Conservation (phyloP, 1,140 invertebrate species). For the Orius laevigatus region DNA sequence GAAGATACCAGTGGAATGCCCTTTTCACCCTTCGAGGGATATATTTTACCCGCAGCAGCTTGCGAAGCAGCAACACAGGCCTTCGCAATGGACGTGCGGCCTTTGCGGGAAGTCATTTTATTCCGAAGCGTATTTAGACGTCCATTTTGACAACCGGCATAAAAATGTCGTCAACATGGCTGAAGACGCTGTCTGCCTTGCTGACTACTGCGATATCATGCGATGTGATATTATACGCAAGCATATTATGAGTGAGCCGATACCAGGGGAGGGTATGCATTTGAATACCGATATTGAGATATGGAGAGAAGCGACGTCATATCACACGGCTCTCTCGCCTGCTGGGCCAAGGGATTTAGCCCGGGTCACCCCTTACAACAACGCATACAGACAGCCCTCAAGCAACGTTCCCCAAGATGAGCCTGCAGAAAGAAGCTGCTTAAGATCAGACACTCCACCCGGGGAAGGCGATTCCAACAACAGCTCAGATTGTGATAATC, state of each 20-base stretch:
- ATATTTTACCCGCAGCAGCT: slow-evolving; percentile 70
- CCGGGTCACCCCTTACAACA: slow-evolving; percentile 16
- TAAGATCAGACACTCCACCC: slow-evolving; percentile 18
- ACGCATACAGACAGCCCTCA: slow-evolving; percentile 4
- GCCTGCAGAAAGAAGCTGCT: slow-evolving; percentile 6
- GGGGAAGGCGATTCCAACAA: slow-evolving; percentile 26
- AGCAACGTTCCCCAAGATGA: slow-evolving; percentile 1
- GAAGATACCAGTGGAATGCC: slow-evolving; percentile 71
- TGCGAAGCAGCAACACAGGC: slow-evolving; percentile 60
- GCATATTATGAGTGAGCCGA: slow-evolving; percentile 40
- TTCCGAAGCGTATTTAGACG: slow-evolving; percentile 71
- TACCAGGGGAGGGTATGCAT: slow-evolving; percentile 24
- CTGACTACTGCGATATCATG: slow-evolving; percentile 90
- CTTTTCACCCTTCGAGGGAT: slow-evolving; percentile 71
- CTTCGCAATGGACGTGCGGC: slow-evolving; percentile 78
- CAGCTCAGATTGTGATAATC: slow-evolving; percentile 28
- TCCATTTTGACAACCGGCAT: slow-evolving; percentile 81
- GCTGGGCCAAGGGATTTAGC: slow-evolving; percentile 28
- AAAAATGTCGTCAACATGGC: slow-evolving; percentile 68
- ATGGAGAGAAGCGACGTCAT: slow-evolving; percentile 48
- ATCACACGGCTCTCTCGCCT: slow-evolving; percentile 43
- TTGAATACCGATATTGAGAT: slow-evolving; percentile 58
- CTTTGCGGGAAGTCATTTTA: slow-evolving; percentile 86
- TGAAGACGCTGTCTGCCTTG: slow-evolving; percentile 76
- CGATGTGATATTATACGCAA: slow-evolving; percentile 72